Percentiles rank a stretch among this genome's conserved stretches.
phyloP scores from a whole-genome alignment of 2,797 vertebrate species.

The Calcarius lapponicus region DNA sequence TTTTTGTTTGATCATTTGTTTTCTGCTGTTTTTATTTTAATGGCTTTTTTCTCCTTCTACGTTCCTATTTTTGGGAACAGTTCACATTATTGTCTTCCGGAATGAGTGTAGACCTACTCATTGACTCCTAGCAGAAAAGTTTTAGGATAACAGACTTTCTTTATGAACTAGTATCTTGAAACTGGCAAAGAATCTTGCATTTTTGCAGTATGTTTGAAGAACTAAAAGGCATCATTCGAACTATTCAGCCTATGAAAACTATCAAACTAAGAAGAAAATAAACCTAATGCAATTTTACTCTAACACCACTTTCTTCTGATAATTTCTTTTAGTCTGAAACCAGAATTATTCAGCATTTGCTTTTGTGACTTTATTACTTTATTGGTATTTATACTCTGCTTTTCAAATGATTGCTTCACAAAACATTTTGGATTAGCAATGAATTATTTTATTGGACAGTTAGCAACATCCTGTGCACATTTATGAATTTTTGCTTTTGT shows the following conservation, averaged over 20 bases:
- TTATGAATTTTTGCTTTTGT: not conserved
- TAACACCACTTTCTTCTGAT: not conserved
- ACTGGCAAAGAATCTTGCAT: not conserved
- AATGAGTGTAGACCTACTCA: not conserved
- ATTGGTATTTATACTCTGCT: not conserved
- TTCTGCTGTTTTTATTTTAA: not conserved
- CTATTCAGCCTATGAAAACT: not conserved
- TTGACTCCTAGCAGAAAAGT: not conserved
- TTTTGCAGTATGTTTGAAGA: not conserved
- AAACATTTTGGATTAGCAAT: not conserved
- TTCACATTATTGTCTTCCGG: not conserved
- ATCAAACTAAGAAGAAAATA: not conserved
- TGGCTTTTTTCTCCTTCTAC: not conserved
- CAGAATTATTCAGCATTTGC: not conserved
- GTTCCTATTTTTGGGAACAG: not conserved
- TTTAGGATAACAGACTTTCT: not conserved
- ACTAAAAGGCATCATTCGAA: not conserved
- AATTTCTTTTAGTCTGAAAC: not conserved
- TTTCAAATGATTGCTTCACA: not conserved
- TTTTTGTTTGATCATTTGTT: not conserved
- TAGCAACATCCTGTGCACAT: not conserved
- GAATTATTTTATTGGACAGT: slow-evolving; percentile 22
- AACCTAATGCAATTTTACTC: not conserved
- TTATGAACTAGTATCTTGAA: not conserved
- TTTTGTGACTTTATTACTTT: not conserved